phyloP scores from a whole-genome alignment of 2,797 vertebrate genomes.

The Bradypodion ventrale region DNA sequence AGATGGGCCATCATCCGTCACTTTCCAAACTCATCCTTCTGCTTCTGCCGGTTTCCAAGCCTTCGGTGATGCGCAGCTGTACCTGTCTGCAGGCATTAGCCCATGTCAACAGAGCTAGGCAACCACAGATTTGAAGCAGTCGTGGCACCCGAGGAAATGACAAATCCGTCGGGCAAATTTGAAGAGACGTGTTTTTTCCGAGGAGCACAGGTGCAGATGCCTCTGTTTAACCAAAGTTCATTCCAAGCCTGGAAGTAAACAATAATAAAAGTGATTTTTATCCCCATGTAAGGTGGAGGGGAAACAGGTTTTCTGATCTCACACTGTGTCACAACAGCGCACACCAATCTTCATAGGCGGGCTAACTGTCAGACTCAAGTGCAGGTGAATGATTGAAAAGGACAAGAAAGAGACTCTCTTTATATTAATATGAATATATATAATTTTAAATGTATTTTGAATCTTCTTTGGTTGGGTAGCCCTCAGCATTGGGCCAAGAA shows the following conservation, averaged over 20 bases:
- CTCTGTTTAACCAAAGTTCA: constrained; percentile 61
- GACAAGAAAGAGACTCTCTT: constrained; percentile 20
- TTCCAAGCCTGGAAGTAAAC: constrained; percentile 66
- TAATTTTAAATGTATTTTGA: neutral
- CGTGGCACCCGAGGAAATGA: constrained; percentile 69
- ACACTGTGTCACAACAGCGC: constrained; percentile 56
- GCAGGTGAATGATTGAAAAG: constrained; percentile 12
- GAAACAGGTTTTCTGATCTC: constrained; percentile 53
- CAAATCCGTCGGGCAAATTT: constrained; percentile 70
- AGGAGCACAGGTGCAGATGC: constrained; percentile 61
- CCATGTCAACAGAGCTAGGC: constrained; percentile 47
- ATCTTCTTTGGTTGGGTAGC: neutral
- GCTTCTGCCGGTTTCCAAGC: constrained; percentile 47
- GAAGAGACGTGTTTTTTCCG: constrained; percentile 68
- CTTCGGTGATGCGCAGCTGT: constrained; percentile 63
- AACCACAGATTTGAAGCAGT: constrained; percentile 55
- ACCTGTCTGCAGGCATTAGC: constrained; percentile 66
- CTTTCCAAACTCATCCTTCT: constrained; percentile 37
- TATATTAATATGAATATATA: neutral
- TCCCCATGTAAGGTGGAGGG: constrained; percentile 55
- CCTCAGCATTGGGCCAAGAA: neutral
- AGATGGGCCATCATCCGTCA: constrained; percentile 17
- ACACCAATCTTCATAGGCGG: constrained; percentile 25
- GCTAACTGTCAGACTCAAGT: constrained; percentile 58
- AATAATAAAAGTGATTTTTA: constrained; percentile 64